A percentile compares a stretch with the other conserved stretches of the same genome.
phyloP scores from a whole-genome alignment of 2,888 invertebrate species.

The Galerucella pusilla region DNA sequence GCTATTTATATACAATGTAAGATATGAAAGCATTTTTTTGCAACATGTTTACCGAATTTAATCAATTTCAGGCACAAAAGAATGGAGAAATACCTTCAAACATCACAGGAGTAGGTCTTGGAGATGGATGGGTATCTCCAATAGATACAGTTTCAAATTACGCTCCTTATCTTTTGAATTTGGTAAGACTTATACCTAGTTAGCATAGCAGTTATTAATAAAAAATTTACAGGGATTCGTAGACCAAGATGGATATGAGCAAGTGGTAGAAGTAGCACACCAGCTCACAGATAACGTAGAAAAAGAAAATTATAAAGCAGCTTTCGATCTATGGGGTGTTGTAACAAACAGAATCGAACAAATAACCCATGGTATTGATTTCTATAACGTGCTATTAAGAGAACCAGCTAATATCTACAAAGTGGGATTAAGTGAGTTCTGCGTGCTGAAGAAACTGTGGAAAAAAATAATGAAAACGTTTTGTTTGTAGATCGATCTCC shows the following conservation, averaged over 20 bases:
- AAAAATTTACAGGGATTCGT: constrained; percentile 43
- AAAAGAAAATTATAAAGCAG: constrained; percentile 68
- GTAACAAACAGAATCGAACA: constrained; percentile 37
- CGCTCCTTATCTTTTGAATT: constrained; percentile 81
- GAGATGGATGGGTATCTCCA: constrained; percentile 92
- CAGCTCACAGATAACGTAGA: constrained; percentile 59
- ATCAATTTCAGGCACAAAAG: constrained; percentile 49
- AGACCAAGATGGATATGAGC: constrained; percentile 44
- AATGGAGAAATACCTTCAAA: constrained; percentile 66
- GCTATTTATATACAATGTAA: constrained; percentile 69
- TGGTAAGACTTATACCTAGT: constrained; percentile 65
- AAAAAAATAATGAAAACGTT: neutral
- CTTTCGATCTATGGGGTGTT: constrained; percentile 67
- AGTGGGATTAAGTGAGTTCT: neutral
- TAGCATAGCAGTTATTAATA: neutral
- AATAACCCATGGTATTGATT: constrained; percentile 42
- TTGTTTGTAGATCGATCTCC: neutral
- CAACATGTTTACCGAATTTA: neutral
- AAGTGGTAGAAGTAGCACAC: constrained; percentile 41
- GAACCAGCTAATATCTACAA: neutral
- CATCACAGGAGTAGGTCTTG: constrained; percentile 82
- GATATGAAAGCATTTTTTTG: neutral
- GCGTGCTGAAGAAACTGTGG: too few species aligned
- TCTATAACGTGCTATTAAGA: constrained; percentile 52
- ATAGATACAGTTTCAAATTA: constrained; percentile 86